Evolutionary conservation across 2,797 vertebrate genomes (phyloP).

Genomic region (Paedocypris micromegethes): DNA sequence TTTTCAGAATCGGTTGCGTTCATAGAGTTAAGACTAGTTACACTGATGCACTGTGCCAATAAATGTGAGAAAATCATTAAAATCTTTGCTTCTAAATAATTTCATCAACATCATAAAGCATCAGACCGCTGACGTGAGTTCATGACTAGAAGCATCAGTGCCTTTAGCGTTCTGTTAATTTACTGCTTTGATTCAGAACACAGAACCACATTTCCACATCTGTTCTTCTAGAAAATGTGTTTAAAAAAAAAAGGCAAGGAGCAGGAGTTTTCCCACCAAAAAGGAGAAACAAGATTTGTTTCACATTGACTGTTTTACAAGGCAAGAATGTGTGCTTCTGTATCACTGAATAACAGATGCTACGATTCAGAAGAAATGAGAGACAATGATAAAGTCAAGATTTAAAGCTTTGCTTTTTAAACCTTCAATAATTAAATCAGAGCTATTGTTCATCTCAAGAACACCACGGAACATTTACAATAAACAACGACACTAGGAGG

Average conservation of each 20-base stretch:
- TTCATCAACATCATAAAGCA: slow-evolving; percentile 64
- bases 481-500: too few species aligned
- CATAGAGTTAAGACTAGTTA: slow-evolving; percentile 61
- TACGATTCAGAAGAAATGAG: slow-evolving; percentile 38
- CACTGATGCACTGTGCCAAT: slow-evolving; percentile 65
- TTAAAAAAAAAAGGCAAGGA: slow-evolving; percentile 48
- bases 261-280: slow-evolving; percentile 55
- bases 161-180: slow-evolving; percentile 54
- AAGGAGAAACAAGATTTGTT: slow-evolving; percentile 29
- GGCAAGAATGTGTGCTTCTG: slow-evolving; percentile 18
- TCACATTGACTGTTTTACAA: slow-evolving; percentile 41
- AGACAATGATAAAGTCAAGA: too few species aligned
- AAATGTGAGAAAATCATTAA: slow-evolving; percentile 68
- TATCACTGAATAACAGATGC: slow-evolving; percentile 62
- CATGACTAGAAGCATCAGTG: slow-evolving; percentile 57
- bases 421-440: too few species aligned
- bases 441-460: too few species aligned
- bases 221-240: slow-evolving; percentile 52
- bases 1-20: slow-evolving; percentile 57
- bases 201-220: slow-evolving; percentile 52
- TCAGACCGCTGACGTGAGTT: slow-evolving; percentile 70
- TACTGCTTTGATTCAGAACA: slow-evolving; percentile 49
- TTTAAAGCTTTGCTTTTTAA: too few species aligned
- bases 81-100: slow-evolving; percentile 72
- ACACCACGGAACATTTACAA: too few species aligned